Percentiles rank a stretch among this genome's conserved stretches.
Evolutionary conservation across 2,113 vertebrate genomes (phyloP).

Genomic region (Pelodiscus sinensis): DNA sequence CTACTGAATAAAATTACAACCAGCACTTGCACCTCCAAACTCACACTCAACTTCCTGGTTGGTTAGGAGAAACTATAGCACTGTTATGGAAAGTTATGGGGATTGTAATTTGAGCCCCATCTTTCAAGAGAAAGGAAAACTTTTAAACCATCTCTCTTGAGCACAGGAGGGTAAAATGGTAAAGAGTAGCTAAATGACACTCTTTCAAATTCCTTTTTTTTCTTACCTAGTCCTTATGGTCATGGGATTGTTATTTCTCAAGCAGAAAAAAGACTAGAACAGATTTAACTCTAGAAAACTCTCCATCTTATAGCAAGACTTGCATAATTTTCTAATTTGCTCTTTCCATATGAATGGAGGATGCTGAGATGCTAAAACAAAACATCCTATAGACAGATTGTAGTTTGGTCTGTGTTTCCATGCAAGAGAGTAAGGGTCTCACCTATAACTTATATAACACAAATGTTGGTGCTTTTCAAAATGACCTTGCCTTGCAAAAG

Average conservation of each 20-base stretch:
- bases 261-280: constrained; percentile 30
- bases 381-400: constrained; percentile 15
- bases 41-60: neutral
- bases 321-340: constrained; percentile 7
- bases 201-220: neutral
- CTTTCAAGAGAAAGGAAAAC: neutral
- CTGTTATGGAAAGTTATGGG: neutral
- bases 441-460: neutral
- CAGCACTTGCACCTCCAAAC: neutral
- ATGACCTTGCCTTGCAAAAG: neutral
- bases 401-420: neutral
- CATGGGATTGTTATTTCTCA: neutral
- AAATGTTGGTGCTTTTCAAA: neutral
- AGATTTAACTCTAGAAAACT: neutral
- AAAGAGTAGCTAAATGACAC: constrained; percentile 47
- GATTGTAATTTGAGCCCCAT: neutral
- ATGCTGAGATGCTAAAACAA: neutral
- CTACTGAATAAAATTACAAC: neutral
- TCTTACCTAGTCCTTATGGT: constrained; percentile 37
- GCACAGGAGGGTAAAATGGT: constrained; percentile 20
- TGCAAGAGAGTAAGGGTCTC: neutral
- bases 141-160: constrained; percentile 20
- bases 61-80: constrained; percentile 11
- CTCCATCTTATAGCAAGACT: neutral
- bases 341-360: neutral